Conservation (phyloP, 2,113 vertebrate species). For the Epinephelus lanceolatus region DNA sequence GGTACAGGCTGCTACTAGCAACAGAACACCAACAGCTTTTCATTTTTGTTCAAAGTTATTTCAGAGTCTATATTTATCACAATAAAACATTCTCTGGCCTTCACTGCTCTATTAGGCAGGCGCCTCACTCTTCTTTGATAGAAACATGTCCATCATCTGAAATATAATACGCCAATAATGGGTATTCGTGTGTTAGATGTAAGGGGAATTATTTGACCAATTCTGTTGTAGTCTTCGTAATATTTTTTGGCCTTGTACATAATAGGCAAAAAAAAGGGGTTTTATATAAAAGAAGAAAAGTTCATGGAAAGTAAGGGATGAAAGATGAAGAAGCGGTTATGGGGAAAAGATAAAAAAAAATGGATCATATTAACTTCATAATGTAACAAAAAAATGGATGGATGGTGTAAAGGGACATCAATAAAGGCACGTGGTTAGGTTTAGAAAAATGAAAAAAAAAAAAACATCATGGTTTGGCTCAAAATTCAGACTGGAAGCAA, state of each 20-base stretch:
- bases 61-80: background rate
- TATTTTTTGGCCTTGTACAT: background rate
- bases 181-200: background rate
- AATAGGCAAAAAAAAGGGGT: background rate
- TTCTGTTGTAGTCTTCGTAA: background rate
- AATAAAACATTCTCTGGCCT: too few species aligned
- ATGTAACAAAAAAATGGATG: background rate
- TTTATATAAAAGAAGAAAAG: background rate
- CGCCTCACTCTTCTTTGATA: background rate
- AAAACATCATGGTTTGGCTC: too few species aligned
- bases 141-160: slow-evolving; percentile 9
- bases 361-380: background rate
- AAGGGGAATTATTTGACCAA: background rate
- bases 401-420: background rate
- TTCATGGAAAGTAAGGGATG: background rate
- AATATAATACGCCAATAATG: background rate
- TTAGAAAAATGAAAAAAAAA: too few species aligned
- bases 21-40: background rate
- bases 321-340: background rate
- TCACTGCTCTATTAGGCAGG: background rate
- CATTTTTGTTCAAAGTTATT: background rate
- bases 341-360: background rate
- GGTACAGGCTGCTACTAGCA: background rate
- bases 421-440: too few species aligned
- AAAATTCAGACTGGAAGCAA: too few species aligned